Base-by-base conservation (phyloP, 2,113 vertebrate species). In the Aplodontia rufa region DNA sequence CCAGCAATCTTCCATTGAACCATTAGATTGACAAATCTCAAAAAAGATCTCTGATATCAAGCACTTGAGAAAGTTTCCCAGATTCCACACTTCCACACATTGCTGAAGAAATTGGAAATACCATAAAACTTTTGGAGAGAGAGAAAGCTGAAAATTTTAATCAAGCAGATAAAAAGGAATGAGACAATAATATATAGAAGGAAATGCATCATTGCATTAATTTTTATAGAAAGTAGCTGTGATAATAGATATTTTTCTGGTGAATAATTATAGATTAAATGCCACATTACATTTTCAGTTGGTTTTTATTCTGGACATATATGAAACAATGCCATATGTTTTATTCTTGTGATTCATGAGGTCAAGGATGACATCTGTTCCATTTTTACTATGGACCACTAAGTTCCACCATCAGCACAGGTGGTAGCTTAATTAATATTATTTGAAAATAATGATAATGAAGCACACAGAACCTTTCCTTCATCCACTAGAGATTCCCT, bases 361-460 rank as follows among this genome's bases (percentile, higher is more conserved):
- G 78, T 91, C 89, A 91, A 91, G 72, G 78, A 79, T 10, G 0
- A 87, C 89, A 96, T 86, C 96, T 91, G 95, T 68, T 96, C 62
- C 72, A 42, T 55, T 72, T 95, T 72, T 81, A 92, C 85, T 55
- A 6, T 76, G 58, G 58, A 72, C 4, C 20, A 64, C 64, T 86
- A 92, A 72, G 42, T 62, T 68, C 55, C 11, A 55, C 51, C 64
- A 80, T 90, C 40, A 72, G 30, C 71, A 76, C 85, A 84, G 76
- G 49, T 75, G 62, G 87, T 53, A 5, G 62, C 35, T 92, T 95
- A 93, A 94, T 96, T 91, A 94, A 94, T 92, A 92, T 91, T 92
- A 88, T 74, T 78, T 53, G 11, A 66, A 94, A 82, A 95, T 88
- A 95, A 88, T 88, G 89, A 82, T 91, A 95, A 97, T 82, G 68